Evolutionary conservation across 2,113 vertebrate species (phyloP), one percentile per base, ranked within the genome.

Genomic region (Cephalopholis sonnerati): DNA sequence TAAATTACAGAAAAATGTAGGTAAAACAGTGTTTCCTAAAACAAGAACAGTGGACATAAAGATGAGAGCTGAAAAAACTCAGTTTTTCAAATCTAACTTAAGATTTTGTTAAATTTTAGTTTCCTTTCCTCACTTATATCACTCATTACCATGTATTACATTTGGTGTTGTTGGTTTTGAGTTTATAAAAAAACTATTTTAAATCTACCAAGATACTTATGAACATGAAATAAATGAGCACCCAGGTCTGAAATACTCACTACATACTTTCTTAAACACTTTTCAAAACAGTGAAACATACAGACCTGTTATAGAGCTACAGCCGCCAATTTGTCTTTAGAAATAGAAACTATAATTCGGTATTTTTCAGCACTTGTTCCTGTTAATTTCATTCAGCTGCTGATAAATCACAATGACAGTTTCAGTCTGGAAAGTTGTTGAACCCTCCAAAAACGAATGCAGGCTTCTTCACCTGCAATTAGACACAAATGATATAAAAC

Each of bases 401-500:
- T 58, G 4, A 59, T 27, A 74, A 54, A 17, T 58, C 6, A 6
- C 6, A 65, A 66, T 70, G 18, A 69, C 51, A 24, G 13, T 44
- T 59, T 68, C 63, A 55, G 18, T 50, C 20, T 55, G 20, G 18
- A 20, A 63, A 20, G 1, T 36, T 61, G 16, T 24, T 58, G 41
- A 44, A 20, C 51, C 44, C 22, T 55, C 18, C 7, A 55, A 72
- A 76, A 77, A 53, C 62, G 24, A 57, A 6, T 63, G 18, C 2
- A 44, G 10, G 41, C 41, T 58, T 76, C 2, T n/a, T 72, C 25
- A 53, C 17, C 63, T 59, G 24, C 15, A 68, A 22, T 75, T 70
- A 51, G 13, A 74, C 36, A 24, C 17, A 59, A 46, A 78, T 81
- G 1, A 64, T 46, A n/a, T 62, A 20, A 73, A 59, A 57, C 24